Base-by-base conservation (phyloP, 2,888 invertebrate species). In the Dryadula phaetusa region DNA sequence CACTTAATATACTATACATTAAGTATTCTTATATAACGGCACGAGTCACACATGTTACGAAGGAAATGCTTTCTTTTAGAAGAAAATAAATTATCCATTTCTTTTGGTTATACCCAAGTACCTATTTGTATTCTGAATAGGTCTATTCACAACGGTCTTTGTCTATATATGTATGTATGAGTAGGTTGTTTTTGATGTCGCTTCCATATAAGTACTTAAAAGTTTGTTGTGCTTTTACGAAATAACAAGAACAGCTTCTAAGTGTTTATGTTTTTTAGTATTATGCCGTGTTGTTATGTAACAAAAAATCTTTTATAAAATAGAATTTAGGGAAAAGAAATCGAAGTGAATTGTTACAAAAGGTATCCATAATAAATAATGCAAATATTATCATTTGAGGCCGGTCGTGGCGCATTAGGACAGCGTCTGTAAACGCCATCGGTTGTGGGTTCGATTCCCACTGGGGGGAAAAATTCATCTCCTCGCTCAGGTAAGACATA, bases 31-130 rank as follows among this genome's bases (percentile, higher is more conserved):
- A 54, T 14, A 14, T 54, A 34, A 54, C 6, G 3, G 12, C 6
- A 28, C 7, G 54, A n/a, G 14, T 37, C 37, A n/a, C 3, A 54
- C 0, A 37, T 37, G 20, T 53, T 53, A 1, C 18, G 20, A 49
- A 25, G 47, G 47, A 49, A 49, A 25, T 49, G 47, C 20, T 53
- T 53, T 53, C 53, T 18, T 3, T 53, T 34, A 20, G 8, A 54
- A 14, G 20, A 34, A 37, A 54, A 54, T 37, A 18, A 34, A 53
- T 34, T 12, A 14, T 12, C 34, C 37, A n/a, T 37, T 14, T 34
- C 14, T 54, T 37, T 20, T 14, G 6, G 7, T 20, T 28, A 28
- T 3, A 6, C 12, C 14, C 20, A 37, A 49, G n/a, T 22, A 49
- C 7, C 47, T 14, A 54, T 54, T 54, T 20, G 18, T 54, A 54